phyloP scores from a whole-genome alignment of 2,888 invertebrate genomes.

The Ischnus inquisitorius region DNA sequence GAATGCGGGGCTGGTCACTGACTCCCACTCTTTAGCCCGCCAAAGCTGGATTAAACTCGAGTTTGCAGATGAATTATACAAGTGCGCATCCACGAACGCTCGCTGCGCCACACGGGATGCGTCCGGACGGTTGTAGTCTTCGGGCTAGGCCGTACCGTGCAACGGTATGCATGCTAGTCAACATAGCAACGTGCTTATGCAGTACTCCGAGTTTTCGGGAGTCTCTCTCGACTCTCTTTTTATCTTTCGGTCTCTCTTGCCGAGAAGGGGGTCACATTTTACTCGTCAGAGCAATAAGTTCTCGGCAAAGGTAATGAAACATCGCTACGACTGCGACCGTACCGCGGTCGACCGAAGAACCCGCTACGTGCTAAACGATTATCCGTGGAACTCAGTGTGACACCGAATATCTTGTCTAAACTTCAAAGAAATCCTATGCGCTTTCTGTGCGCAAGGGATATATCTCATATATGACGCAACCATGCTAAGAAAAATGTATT shows the following conservation, averaged over 20 bases:
- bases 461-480: too few species aligned
- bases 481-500: too few species aligned
- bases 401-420: not conserved
- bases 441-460: too few species aligned
- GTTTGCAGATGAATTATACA: conserved; percentile 74
- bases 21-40: conserved; percentile 51
- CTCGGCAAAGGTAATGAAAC: conserved; percentile 51
- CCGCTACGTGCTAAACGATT: not conserved
- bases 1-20: conserved; percentile 66
- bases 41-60: conserved; percentile 76
- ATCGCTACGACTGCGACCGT: conserved; percentile 11
- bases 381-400: not conserved
- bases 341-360: not conserved
- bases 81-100: conserved; percentile 48
- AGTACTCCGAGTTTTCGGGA: not conserved
- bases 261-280: not conserved
- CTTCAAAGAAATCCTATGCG: not conserved
- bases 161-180: not conserved
- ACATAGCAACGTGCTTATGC: not conserved
- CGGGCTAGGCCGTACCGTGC: not conserved
- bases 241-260: not conserved
- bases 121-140: not conserved
- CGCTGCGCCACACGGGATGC: not conserved
- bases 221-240: not conserved
- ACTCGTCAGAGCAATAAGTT: conserved; percentile 21